Evolutionary conservation across 2,888 invertebrate species (phyloP).

Genomic region (Drosophila bunnanda): DNA sequence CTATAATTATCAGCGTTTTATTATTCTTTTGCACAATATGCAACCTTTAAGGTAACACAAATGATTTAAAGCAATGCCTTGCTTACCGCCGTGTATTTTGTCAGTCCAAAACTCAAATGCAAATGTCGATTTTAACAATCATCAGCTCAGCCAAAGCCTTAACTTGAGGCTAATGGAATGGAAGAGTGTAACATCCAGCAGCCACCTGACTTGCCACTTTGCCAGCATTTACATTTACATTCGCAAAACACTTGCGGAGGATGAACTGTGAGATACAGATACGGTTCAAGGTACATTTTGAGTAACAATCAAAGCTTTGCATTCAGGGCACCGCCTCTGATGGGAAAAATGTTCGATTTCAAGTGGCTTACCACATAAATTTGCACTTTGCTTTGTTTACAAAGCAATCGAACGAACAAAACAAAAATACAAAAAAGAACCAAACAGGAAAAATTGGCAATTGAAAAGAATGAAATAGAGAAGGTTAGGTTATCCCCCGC

Average conservation of each 20-base stretch:
- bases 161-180: constrained; percentile 50
- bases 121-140: constrained; percentile 35
- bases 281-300: constrained; percentile 55
- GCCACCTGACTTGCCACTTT: constrained; percentile 62
- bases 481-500: constrained; percentile 10
- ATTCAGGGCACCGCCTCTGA: constrained; percentile 36
- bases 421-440: constrained; percentile 9
- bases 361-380: constrained; percentile 66
- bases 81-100: neutral
- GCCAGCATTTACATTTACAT: constrained; percentile 57
- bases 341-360: constrained; percentile 32
- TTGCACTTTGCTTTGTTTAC: constrained; percentile 70
- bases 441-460: constrained; percentile 15
- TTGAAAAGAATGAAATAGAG: constrained; percentile 17
- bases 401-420: constrained; percentile 31
- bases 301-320: constrained; percentile 68
- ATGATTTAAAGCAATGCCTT: neutral
- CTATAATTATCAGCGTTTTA: neutral
- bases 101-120: constrained; percentile 11
- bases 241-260: constrained; percentile 48
- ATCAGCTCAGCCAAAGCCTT: constrained; percentile 24
- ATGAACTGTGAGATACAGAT: constrained; percentile 47
- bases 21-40: neutral
- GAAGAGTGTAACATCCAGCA: constrained; percentile 50
- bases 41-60: neutral